Conservation (phyloP, 2,888 invertebrate genomes). For the Ommatoiulus sabulosus region DNA sequence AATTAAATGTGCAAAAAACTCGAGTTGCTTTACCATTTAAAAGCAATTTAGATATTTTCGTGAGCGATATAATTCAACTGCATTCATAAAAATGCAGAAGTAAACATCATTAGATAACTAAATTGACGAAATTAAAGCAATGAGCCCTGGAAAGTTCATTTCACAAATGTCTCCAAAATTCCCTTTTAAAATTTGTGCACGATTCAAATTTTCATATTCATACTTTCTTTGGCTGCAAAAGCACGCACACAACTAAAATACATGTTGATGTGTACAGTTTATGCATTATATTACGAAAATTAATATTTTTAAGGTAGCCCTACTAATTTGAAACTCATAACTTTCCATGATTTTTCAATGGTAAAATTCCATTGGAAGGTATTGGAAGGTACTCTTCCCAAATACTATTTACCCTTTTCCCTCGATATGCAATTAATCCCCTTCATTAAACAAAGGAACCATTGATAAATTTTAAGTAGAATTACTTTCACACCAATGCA, state of each 20-base stretch:
- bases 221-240: neutral
- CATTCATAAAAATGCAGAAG: neutral
- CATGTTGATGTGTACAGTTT: neutral
- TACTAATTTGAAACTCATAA: neutral
- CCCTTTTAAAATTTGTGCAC: neutral
- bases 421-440: slow-evolving; percentile 10
- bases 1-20: too few relatives aligned
- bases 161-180: neutral
- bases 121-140: neutral
- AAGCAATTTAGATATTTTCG: neutral
- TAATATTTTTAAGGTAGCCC: neutral
- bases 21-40: too few relatives aligned
- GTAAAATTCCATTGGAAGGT: neutral
- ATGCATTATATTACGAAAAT: neutral
- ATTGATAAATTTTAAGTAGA: neutral
- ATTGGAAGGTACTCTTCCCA: neutral
- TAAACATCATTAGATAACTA: neutral
- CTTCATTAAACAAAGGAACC: neutral
- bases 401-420: neutral
- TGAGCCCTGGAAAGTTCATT: neutral
- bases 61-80: neutral
- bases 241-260: neutral
- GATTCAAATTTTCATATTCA: neutral
- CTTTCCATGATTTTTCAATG: neutral
- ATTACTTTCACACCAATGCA: neutral